Conservation (phyloP, 1,140 invertebrate species). For the Drosophila bocki region DNA sequence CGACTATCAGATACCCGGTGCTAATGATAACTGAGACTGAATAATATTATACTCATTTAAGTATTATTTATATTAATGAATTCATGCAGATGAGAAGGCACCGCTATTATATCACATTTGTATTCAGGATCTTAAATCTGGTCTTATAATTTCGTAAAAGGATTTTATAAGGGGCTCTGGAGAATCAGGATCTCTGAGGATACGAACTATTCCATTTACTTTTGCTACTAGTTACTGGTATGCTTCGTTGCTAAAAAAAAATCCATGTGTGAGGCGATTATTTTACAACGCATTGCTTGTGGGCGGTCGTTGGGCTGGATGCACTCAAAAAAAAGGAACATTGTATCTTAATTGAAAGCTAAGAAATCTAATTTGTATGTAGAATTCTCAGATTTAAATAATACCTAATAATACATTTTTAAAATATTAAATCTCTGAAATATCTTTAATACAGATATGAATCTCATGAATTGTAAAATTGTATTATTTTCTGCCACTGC, state of each 20-base stretch:
- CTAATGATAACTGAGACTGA: background rate
- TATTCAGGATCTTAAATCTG: background rate
- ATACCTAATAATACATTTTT: background rate
- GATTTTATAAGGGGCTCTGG: background rate
- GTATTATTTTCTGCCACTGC: background rate
- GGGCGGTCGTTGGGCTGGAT: background rate
- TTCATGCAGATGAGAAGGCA: background rate
- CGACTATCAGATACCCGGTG: conserved; percentile 12
- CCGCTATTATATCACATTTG: background rate
- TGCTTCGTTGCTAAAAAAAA: background rate
- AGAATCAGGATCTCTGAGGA: background rate
- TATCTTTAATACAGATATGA: background rate
- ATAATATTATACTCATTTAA: background rate
- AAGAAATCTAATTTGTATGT: too few relatives aligned
- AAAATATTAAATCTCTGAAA: background rate
- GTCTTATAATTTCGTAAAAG: background rate
- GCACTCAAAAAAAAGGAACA: background rate
- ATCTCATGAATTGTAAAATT: background rate
- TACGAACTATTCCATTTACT: background rate
- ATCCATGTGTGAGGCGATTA: background rate
- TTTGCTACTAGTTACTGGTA: background rate
- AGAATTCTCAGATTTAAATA: too few relatives aligned
- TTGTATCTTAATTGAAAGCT: too few relatives aligned
- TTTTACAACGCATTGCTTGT: background rate
- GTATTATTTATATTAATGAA: background rate